phyloP scores from a whole-genome alignment of 2,797 vertebrate genomes.

The Champsocephalus esox region DNA sequence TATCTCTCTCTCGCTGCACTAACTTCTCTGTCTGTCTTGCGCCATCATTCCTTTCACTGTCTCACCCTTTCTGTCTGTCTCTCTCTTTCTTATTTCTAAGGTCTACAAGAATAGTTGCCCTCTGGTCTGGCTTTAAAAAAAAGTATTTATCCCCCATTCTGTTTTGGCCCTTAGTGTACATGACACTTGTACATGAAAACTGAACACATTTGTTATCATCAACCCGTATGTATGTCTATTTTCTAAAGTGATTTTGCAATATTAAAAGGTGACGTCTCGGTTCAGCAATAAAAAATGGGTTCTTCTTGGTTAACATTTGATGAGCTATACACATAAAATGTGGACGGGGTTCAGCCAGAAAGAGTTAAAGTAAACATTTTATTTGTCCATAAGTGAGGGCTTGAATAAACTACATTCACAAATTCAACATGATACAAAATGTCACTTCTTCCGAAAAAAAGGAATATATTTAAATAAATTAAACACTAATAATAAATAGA shows the following conservation, averaged over 20 bases:
- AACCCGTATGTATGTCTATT: not conserved
- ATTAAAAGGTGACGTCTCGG: conserved; percentile 1
- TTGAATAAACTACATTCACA: too few species aligned
- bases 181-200: not conserved
- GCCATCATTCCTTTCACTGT: conserved; percentile 67
- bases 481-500: too few species aligned
- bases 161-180: not conserved
- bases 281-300: not conserved
- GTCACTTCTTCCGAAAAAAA: too few species aligned
- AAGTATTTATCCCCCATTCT: not conserved
- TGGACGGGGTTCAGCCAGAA: too few species aligned
- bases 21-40: conserved; percentile 58
- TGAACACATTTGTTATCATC: not conserved
- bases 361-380: too few species aligned
- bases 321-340: not conserved
- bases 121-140: not conserved
- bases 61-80: conserved; percentile 43
- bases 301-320: not conserved
- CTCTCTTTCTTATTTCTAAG: not conserved
- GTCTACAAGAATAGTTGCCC: not conserved
- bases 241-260: not conserved
- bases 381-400: too few species aligned
- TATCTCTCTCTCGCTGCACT: conserved; percentile 65
- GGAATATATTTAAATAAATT: too few species aligned
- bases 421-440: too few species aligned